Base-by-base conservation (phyloP, 2,113 vertebrate genomes). In the Muntiacus reevesi region DNA sequence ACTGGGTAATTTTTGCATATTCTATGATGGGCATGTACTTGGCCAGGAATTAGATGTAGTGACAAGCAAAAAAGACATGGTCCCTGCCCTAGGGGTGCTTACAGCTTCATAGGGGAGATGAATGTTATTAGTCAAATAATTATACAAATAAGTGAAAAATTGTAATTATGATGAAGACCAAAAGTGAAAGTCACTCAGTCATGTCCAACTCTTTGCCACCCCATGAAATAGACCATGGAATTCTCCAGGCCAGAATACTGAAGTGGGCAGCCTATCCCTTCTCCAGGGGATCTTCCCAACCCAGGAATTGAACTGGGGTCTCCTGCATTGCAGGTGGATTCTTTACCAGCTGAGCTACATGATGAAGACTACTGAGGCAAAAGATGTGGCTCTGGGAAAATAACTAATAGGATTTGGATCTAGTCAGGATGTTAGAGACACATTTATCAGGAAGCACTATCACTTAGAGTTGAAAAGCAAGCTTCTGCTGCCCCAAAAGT, bases 261-360 rank as follows among this genome's bases (percentile, higher is more conserved):
- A n/a, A 74, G n/a, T 12, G 67, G 21, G n/a, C 13, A 74, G n/a
- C 19, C 67, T 40, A 13, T 23, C 67, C 5, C 67, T 40, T 74
- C n/a, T 23, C n/a, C 10, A 74, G 19, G 0, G 2, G 67, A 40
- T 40, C 67, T 74, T 40, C 67, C 67, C 5, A 0, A 13, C 67
- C n/a, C 67, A 23, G n/a, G n/a, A 40, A 40, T 74, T 10, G 0
- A 40, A 40, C 67, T 0, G 0, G 21, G 10, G n/a, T 40, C 67
- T 74, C 67, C n/a, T 40, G n/a, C 19, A 12, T 13, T 40, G 19
- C 67, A 71, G 67, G 67, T 0, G 0, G 67, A 71, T 40, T 40
- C n/a, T 74, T 71, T 40, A 74, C 1, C n/a, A 74, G 19, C 67
- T 74, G 67, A 25, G 19, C 19, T 40, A 40, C 67, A 1, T 17